Conservation (phyloP, 2,888 invertebrate species). For the Cryptocephalus moraei region DNA sequence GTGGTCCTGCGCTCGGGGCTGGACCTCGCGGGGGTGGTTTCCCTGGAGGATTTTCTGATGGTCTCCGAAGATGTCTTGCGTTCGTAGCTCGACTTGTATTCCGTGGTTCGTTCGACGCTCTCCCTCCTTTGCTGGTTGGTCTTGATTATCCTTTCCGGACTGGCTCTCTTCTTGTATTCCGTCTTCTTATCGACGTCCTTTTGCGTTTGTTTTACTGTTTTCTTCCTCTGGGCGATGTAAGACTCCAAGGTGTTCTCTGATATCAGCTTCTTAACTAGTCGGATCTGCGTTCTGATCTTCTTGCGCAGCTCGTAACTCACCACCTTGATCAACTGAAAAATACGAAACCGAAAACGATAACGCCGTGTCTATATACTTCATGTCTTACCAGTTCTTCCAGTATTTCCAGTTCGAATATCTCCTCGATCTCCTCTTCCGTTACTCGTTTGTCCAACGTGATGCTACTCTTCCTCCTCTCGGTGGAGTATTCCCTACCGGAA, state of each 20-base stretch:
- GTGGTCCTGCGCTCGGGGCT: conserved; percentile 19
- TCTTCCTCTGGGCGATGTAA: conserved; percentile 20
- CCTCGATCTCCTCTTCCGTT: conserved; percentile 52
- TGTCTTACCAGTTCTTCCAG: conserved; percentile 59
- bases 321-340: conserved; percentile 60
- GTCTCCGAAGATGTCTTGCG: conserved; percentile 15
- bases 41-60: conserved; percentile 4
- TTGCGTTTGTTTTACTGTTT: conserved; percentile 1
- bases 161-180: conserved; percentile 6
- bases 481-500: conserved; percentile 33
- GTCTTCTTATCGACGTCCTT: conserved; percentile 6
- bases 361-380: not conserved
- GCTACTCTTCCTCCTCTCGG: conserved; percentile 38
- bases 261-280: conserved; percentile 55
- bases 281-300: conserved; percentile 66
- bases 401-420: conserved; percentile 59
- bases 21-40: conserved; percentile 5
- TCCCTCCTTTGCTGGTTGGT: not conserved
- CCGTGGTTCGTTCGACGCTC: conserved; percentile 4
- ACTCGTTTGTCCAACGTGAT: conserved; percentile 40
- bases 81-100: conserved; percentile 22
- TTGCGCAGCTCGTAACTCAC: conserved; percentile 68
- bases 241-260: conserved; percentile 27
- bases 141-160: conserved; percentile 4
- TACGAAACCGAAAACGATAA: not conserved